Evolutionary conservation across 2,888 invertebrate genomes (phyloP).

Genomic region (Diadromus collaris): DNA sequence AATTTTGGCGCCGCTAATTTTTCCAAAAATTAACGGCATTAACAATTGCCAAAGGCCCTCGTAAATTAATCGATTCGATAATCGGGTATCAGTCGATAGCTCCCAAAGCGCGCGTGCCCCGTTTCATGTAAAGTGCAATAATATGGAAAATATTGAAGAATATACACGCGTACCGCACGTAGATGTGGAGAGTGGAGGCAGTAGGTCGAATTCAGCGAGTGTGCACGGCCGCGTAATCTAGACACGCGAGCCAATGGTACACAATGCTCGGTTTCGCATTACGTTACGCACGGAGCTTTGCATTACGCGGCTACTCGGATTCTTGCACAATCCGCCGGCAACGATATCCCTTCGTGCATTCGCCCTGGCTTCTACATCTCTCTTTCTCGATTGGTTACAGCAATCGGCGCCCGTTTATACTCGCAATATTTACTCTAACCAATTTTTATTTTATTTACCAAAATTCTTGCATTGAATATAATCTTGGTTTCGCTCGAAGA

Average conservation of each 20-base stretch:
- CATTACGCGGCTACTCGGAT: conserved; percentile 54
- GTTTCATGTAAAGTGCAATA: conserved; percentile 7
- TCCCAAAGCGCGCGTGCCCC: too few relatives aligned
- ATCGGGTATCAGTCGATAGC: neutral
- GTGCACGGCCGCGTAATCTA: conserved; percentile 61
- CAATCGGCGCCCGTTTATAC: neutral
- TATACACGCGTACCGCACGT: conserved; percentile 16
- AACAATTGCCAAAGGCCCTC: too few relatives aligned
- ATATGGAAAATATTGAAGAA: conserved; percentile 32
- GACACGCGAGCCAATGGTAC: conserved; percentile 66
- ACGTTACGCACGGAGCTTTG: conserved; percentile 68
- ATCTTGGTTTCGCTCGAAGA: neutral
- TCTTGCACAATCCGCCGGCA: conserved; percentile 61
- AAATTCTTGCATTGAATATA: too few relatives aligned
- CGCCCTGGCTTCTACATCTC: neutral
- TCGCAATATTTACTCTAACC: neutral
- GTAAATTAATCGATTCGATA: too few relatives aligned
- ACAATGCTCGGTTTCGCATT: conserved; percentile 75
- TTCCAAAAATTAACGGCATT: too few relatives aligned
- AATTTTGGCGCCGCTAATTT: too few relatives aligned
- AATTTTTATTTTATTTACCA: too few relatives aligned
- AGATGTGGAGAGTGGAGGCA: conserved; percentile 50
- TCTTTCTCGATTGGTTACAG: neutral
- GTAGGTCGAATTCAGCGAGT: conserved; percentile 62
- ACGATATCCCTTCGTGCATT: conserved; percentile 41